A percentile compares a stretch with the other conserved stretches of the same genome.
phyloP scores from a whole-genome alignment of 2,797 vertebrate genomes.

The Pseudochirops cupreus region DNA sequence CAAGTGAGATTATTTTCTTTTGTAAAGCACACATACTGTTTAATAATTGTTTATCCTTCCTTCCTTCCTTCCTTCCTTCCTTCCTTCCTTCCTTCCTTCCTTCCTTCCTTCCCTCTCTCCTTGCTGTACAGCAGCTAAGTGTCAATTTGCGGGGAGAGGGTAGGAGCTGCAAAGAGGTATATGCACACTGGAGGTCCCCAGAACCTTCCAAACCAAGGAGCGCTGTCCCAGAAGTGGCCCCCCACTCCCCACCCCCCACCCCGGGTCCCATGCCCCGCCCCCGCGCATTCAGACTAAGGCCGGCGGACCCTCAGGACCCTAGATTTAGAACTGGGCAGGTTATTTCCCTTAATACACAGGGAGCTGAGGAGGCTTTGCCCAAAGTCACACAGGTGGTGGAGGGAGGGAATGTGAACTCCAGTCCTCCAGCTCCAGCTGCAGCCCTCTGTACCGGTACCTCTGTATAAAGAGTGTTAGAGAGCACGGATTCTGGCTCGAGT shows the following conservation, averaged over 20 bases:
- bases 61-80: no score
- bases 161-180: background rate
- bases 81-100: no score
- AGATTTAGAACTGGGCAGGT: background rate
- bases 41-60: background rate
- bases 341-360: background rate
- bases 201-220: background rate
- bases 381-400: background rate
- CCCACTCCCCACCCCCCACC: background rate
- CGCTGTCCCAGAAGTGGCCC: background rate
- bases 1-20: background rate
- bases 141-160: background rate
- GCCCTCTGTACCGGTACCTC: background rate
- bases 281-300: background rate
- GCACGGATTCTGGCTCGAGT: background rate
- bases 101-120: no score
- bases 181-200: background rate
- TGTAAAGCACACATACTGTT: background rate
- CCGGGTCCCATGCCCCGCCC: background rate
- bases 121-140: background rate
- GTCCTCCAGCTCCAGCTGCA: background rate
- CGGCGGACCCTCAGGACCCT: accelerated
- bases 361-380: background rate
- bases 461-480: background rate
- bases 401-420: background rate